phyloP scores from a whole-genome alignment of 1,140 invertebrate genomes.

The Brachionus calyciflorus region DNA sequence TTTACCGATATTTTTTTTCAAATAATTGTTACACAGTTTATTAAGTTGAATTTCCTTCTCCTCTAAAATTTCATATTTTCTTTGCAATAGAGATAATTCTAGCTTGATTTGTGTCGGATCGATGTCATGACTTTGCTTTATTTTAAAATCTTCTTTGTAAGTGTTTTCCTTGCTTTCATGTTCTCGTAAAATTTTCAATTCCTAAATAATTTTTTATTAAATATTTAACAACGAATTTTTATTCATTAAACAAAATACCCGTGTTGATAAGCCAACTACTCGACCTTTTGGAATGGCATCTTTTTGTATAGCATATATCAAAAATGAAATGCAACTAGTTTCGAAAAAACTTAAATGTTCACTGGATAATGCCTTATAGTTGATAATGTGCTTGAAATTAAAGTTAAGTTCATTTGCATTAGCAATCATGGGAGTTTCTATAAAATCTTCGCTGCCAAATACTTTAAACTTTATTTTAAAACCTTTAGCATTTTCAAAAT shows the following conservation, averaged over 20 bases:
- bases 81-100: slow-evolving; percentile 56
- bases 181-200: slow-evolving; percentile 51
- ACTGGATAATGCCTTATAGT: slow-evolving; percentile 50
- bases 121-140: slow-evolving; percentile 49
- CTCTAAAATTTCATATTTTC: slow-evolving; percentile 57
- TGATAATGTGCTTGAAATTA: slow-evolving; percentile 53
- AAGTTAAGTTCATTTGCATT: slow-evolving; percentile 52
- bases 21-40: slow-evolving; percentile 47
- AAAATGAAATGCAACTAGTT: slow-evolving; percentile 56
- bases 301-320: slow-evolving; percentile 58
- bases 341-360: slow-evolving; percentile 59
- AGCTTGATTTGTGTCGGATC: slow-evolving; percentile 52
- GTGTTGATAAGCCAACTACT: slow-evolving; percentile 53
- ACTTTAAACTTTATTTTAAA: slow-evolving; percentile 55
- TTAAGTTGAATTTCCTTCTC: slow-evolving; percentile 58
- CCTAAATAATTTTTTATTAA: neutral
- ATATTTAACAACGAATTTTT: neutral
- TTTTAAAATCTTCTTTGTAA: slow-evolving; percentile 51
- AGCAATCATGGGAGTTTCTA: slow-evolving; percentile 54
- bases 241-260: slow-evolving; percentile 51
- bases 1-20: slow-evolving; percentile 6
- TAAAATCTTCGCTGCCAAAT: slow-evolving; percentile 51
- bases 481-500: slow-evolving; percentile 52
- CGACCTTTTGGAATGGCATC: slow-evolving; percentile 54
- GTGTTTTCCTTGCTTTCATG: slow-evolving; percentile 53